Evolutionary conservation across 2,888 invertebrate genomes (phyloP), one percentile per base, ranked within the genome.

Genomic region (Chrysolina haemoptera): DNA sequence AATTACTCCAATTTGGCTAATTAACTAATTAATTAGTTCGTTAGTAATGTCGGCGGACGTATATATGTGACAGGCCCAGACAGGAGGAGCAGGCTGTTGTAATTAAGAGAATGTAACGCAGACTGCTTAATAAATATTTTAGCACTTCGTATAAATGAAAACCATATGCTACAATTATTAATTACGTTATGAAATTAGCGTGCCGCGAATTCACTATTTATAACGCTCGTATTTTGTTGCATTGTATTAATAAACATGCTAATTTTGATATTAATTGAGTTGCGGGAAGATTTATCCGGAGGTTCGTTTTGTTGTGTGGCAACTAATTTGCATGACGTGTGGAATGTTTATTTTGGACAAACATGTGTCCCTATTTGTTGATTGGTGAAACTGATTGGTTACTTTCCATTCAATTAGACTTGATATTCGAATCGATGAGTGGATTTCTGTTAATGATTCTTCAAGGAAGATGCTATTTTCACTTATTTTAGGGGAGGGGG

Each of bases 1-100:
- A 85, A 83, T 84, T 85, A 84, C 84, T 83, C 84, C 86, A 87
- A 87, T 86, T 86, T 86, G 83, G 80, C 85, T 86, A 86, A 86
- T 87, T 86, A 86, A 85, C 85, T 86, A 87, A 86, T 86, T 86
- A 86, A 86, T 77, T 77, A 72, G 86, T 86, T 86, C 84, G 74
- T 81, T 82, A 82, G 80, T 82, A 82, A 83, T 82, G 84, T 79
- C 80, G 81, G 82, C 79, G 80, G 79, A 79, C 46, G 64, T 77
- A 79, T 74, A 73, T 78, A 55, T 69, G 80, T 81, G 81, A 82
- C 83, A 82, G 81, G 79, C 35, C 62, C 62, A 69, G 70, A 70
- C 75, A 74, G 64, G 55, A 73, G 69, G 41, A 70, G 66, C 77
- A 77, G 65, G 71, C 81, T 82, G 81, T 80, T 79, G 83, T 82